Percentiles rank a stretch among this genome's conserved stretches.
Conservation (phyloP, 2,888 invertebrate genomes). For the Gibbula magus region DNA sequence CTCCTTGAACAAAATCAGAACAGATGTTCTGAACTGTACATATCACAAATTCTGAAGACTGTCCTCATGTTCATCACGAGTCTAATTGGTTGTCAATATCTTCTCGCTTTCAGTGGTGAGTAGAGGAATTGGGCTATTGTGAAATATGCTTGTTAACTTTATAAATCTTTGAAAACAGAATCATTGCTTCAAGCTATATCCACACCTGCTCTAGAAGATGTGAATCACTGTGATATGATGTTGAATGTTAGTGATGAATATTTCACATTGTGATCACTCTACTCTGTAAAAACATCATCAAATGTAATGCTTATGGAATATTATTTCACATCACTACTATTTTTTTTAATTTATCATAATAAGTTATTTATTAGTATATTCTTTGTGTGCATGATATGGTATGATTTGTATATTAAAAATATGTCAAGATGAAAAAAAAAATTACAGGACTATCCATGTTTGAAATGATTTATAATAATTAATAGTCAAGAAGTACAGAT, state of each 20-base stretch:
- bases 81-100: neutral
- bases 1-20: too few relatives aligned
- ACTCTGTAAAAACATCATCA: neutral
- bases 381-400: neutral
- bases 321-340: neutral
- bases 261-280: too few relatives aligned
- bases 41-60: neutral
- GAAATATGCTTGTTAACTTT: too few relatives aligned
- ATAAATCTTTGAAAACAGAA: too few relatives aligned
- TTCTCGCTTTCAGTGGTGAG: neutral
- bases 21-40: neutral
- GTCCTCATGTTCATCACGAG: neutral
- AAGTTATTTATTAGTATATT: neutral
- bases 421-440: neutral
- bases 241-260: too few relatives aligned
- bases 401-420: too few relatives aligned
- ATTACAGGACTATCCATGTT: neutral
- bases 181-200: too few relatives aligned
- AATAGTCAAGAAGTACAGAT: neutral
- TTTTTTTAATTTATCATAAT: neutral
- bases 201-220: too few relatives aligned
- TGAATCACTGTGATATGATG: too few relatives aligned
- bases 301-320: neutral
- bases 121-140: neutral
- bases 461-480: neutral